Evolutionary conservation across 2,888 invertebrate species (phyloP).

Genomic region (Trichacis sp.): DNA sequence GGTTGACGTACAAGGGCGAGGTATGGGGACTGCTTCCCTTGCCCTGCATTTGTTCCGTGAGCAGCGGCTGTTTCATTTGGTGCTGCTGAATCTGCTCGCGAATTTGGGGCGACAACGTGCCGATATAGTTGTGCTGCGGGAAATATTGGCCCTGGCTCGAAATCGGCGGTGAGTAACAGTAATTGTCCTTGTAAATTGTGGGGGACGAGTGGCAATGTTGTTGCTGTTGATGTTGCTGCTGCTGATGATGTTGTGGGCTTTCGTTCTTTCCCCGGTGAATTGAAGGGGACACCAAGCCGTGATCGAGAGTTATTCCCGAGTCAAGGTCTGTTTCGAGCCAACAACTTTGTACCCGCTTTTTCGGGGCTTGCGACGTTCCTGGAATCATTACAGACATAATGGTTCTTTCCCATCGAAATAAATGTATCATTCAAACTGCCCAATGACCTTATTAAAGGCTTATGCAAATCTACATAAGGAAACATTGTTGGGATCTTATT

Average conservation of each 20-base stretch:
- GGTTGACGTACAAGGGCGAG: constrained; percentile 79
- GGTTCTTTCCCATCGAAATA: too few relatives aligned
- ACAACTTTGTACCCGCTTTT: constrained; percentile 76
- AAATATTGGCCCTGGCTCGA: constrained; percentile 26
- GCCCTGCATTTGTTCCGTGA: constrained; percentile 63
- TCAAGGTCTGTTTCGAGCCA: constrained; percentile 95
- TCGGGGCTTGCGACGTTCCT: constrained; percentile 61
- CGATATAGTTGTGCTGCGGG: constrained; percentile 55
- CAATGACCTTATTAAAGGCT: too few relatives aligned
- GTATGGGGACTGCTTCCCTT: constrained; percentile 52
- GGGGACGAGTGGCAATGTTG: constrained; percentile 23
- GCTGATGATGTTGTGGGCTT: constrained; percentile 30
- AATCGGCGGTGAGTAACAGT: constrained; percentile 13
- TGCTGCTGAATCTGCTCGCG: constrained; percentile 64
- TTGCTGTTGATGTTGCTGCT: constrained; percentile 36
- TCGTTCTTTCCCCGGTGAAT: constrained; percentile 53
- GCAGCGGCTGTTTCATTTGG: constrained; percentile 60
- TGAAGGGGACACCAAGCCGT: constrained; percentile 71
- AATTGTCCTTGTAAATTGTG: constrained; percentile 32
- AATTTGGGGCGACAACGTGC: constrained; percentile 56
- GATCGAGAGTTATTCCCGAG: constrained; percentile 82
- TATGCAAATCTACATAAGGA: too few relatives aligned
- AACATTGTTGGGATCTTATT: too few relatives aligned
- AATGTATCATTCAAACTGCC: too few relatives aligned
- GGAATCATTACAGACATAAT: too few relatives aligned